A percentile compares a stretch with the other conserved stretches of the same genome.
These are phyloP conservation scores for Eulimnadia texana DNA, from an alignment of 1,140 invertebrate genomes.

Conservation along the genomic window DNA sequence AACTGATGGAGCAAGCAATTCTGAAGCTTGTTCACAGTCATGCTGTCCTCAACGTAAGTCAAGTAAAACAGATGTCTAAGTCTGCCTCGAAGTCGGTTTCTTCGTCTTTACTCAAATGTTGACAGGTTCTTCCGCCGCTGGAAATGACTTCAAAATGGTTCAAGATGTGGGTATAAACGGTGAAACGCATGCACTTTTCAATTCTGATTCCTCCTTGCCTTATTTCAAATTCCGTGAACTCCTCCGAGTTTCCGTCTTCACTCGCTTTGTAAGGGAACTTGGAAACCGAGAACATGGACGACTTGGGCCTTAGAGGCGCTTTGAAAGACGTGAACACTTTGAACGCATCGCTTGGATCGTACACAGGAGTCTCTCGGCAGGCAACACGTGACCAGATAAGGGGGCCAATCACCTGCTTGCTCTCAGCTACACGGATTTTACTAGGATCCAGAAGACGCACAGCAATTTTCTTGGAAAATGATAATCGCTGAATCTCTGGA, in stretches of 20 bases:
- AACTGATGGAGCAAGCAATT: neutral
- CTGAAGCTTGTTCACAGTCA: neutral
- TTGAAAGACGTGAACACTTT: neutral
- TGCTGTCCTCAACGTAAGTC: neutral
- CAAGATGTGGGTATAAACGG: neutral
- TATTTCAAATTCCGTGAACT: neutral
- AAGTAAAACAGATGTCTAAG: neutral
- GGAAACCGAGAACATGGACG: neutral
- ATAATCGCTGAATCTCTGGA: neutral
- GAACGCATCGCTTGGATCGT: neutral
- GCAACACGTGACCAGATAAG: neutral
- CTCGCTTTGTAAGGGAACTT: neutral
- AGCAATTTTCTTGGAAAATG: neutral
- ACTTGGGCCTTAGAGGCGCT: neutral
- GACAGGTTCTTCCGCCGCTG: neutral
- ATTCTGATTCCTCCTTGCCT: neutral
- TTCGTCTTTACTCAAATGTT: neutral
- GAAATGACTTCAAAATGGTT: neutral
- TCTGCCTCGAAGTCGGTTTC: neutral
- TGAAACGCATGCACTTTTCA: neutral
- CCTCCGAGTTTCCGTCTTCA: neutral
- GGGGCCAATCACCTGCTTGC: neutral
- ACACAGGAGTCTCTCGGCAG: neutral
- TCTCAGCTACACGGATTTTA: neutral
- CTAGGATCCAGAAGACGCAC: neutral